Conservation (phyloP, 1,140 invertebrate genomes). For the Polypedilum pembai region DNA sequence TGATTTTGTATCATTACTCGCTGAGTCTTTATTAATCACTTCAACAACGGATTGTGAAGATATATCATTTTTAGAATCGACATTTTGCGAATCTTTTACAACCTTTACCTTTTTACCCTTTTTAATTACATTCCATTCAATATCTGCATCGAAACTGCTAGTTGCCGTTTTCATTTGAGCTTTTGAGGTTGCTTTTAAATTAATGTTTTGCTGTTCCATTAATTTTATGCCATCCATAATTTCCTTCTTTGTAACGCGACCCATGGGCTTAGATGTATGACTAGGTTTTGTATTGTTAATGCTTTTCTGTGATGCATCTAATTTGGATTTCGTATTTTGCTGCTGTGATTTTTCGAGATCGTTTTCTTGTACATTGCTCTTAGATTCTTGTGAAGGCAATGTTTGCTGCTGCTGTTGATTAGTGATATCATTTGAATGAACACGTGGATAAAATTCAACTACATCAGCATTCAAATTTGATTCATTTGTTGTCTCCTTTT, state of each 20-base stretch:
- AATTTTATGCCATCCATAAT: slow-evolving; percentile 22
- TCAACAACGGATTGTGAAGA: not conserved
- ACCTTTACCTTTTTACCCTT: not conserved
- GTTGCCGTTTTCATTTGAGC: not conserved
- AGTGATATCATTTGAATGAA: not conserved
- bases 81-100: not conserved
- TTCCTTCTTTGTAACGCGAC: slow-evolving; percentile 20
- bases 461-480: slow-evolving; percentile 21
- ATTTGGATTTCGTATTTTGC: not conserved
- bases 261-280: not conserved
- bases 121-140: slow-evolving; percentile 10
- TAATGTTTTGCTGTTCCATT: slow-evolving; percentile 23
- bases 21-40: not conserved
- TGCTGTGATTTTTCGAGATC: not conserved
- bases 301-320: not conserved
- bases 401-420: too few relatives aligned
- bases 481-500: too few relatives aligned
- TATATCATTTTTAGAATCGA: not conserved
- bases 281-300: not conserved
- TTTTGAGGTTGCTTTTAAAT: not conserved
- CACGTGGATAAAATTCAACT: slow-evolving; percentile 11
- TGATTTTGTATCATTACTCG: not conserved
- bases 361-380: too few relatives aligned
- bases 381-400: too few relatives aligned
- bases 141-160: not conserved